A percentile compares a stretch with the other conserved stretches of the same genome.
Evolutionary conservation across 2,797 vertebrate genomes (phyloP).

Genomic region (Choloepus didactylus): DNA sequence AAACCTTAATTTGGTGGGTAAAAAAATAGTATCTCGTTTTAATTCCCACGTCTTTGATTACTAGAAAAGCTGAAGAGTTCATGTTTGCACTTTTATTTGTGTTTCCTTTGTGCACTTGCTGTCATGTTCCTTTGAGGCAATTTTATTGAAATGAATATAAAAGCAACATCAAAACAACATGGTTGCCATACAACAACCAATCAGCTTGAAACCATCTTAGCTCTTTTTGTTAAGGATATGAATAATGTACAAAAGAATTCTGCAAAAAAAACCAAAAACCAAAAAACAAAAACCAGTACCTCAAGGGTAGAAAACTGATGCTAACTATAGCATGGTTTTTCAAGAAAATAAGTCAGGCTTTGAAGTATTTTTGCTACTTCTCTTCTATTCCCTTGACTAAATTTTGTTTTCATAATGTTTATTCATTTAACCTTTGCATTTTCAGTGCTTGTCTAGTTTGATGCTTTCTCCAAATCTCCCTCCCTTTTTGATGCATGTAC

Average conservation of each 20-base stretch:
- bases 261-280: slow-evolving; percentile 69
- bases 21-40: background rate
- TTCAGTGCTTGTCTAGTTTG: slow-evolving; percentile 79
- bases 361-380: slow-evolving; percentile 88
- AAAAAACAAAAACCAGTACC: slow-evolving; percentile 56
- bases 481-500: slow-evolving; percentile 65
- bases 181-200: slow-evolving; percentile 74
- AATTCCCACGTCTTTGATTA: background rate
- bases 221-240: slow-evolving; percentile 83
- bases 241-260: slow-evolving; percentile 86
- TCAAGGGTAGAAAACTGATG: slow-evolving; percentile 85
- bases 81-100: slow-evolving; percentile 19
- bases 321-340: slow-evolving; percentile 85
- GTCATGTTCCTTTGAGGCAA: background rate
- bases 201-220: slow-evolving; percentile 68
- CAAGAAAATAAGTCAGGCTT: slow-evolving; percentile 84
- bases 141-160: slow-evolving; percentile 76
- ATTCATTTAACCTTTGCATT: slow-evolving; percentile 84
- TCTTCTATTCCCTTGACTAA: slow-evolving; percentile 85
- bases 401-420: slow-evolving; percentile 88
- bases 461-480: slow-evolving; percentile 19
- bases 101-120: slow-evolving; percentile 5
- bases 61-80: background rate
- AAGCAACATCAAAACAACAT: slow-evolving; percentile 77
- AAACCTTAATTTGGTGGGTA: background rate